A percentile compares a stretch with the other conserved stretches of the same genome.
Evolutionary conservation across 2,797 vertebrate genomes (phyloP).

Genomic region (Enteromius treurensis): DNA sequence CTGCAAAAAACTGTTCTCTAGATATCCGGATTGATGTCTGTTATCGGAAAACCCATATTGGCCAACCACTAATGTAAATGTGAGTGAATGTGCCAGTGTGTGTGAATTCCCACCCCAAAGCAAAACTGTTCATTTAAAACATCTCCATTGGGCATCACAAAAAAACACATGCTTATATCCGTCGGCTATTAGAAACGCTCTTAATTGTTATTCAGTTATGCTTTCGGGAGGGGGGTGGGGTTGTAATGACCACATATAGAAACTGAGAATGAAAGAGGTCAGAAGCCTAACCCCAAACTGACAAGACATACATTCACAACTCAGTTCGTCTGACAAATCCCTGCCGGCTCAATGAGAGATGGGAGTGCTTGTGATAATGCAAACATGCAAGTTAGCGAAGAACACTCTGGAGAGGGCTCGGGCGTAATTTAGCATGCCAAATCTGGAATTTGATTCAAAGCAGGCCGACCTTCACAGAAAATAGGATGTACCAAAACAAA

Average conservation of each 20-base stretch:
- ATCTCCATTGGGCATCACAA: conserved; percentile 60
- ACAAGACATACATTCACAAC: conserved; percentile 33
- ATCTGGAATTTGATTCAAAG: conserved; percentile 69
- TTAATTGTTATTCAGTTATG: neutral
- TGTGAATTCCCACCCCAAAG: conserved; percentile 9
- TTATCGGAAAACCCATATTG: conserved; percentile 11
- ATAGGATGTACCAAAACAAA: conserved; percentile 68
- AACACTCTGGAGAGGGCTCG: conserved; percentile 14
- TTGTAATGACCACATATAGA: conserved; percentile 31
- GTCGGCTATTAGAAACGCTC: conserved; percentile 31
- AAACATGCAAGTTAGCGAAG: conserved; percentile 30
- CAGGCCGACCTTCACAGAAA: conserved; percentile 56
- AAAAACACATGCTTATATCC: conserved; percentile 28
- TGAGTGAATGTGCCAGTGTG: neutral
- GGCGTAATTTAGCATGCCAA: conserved; percentile 61
- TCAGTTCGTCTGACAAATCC: conserved; percentile 7
- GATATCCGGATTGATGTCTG: neutral
- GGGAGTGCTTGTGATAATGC: conserved; percentile 11
- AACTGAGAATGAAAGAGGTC: neutral
- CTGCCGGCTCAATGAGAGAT: conserved; percentile 15
- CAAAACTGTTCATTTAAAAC: neutral
- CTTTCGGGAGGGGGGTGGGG: conserved; percentile 15
- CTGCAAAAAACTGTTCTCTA: neutral
- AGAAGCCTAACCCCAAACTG: conserved; percentile 24
- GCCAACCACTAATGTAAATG: conserved; percentile 2